Percentiles rank a stretch among this genome's conserved stretches.
These are phyloP conservation scores for Triplophysa siluroides DNA, from an alignment of 2,113 vertebrate genomes.

Conservation along the genomic window DNA sequence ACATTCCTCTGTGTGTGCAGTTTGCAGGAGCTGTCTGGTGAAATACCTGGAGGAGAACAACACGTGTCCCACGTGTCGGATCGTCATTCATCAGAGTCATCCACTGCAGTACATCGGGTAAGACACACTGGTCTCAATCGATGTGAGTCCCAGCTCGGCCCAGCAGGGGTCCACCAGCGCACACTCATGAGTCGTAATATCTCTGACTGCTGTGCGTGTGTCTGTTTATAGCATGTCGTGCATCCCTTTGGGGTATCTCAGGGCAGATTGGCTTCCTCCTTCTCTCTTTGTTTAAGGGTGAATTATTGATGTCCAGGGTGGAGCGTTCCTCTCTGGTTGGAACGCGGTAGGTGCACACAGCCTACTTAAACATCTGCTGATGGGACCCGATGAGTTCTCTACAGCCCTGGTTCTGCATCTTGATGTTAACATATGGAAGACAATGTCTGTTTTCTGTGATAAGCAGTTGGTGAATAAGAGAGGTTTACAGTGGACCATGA, in stretches of 20 bases:
- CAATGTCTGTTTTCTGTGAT: background rate
- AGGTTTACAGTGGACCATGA: background rate
- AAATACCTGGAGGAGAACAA: constrained; percentile 99
- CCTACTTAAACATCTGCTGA: constrained; percentile 7
- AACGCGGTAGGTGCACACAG: background rate
- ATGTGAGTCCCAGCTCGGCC: constrained; percentile 5
- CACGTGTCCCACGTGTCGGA: constrained; percentile 97
- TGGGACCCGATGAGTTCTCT: background rate
- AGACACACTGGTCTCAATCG: constrained; percentile 60
- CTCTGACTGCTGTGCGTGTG: background rate
- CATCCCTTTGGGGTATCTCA: constrained; percentile 9
- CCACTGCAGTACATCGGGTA: constrained; percentile 98
- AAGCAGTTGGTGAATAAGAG: background rate
- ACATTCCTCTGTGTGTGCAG: constrained; percentile 64
- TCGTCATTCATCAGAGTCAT: constrained; percentile 99
- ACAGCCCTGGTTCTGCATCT: background rate
- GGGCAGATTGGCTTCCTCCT: background rate
- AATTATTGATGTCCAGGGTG: constrained; percentile 32
- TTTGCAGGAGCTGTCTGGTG: constrained; percentile 98
- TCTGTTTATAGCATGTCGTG: background rate
- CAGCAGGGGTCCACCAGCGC: constrained; percentile 19
- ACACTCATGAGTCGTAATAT: background rate
- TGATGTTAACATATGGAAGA: background rate
- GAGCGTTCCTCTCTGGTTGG: background rate
- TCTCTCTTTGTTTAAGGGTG: background rate